These are phyloP conservation scores for Apogon hyalosoma DNA, from an alignment of 2,797 vertebrate species.

Conservation along the genomic window DNA sequence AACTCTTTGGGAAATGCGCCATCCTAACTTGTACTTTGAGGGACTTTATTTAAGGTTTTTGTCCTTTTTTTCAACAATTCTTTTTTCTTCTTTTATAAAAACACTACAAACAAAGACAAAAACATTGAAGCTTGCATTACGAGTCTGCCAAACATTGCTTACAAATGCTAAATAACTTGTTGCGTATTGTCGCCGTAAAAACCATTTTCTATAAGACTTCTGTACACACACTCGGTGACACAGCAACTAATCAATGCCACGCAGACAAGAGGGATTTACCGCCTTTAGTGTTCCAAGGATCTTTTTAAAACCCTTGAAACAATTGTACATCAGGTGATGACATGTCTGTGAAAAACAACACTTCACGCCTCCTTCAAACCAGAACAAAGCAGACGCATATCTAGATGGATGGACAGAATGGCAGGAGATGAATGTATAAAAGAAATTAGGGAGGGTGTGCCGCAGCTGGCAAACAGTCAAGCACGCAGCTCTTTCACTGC, in stretches of 20 bases:
- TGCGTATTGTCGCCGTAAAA: not conserved
- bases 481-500: conserved; percentile 49
- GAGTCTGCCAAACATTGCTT: not conserved
- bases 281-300: conserved; percentile 53
- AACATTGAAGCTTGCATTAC: too few species aligned
- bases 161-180: conserved; percentile 3
- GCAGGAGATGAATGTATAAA: conserved; percentile 56
- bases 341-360: conserved; percentile 35
- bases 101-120: too few species aligned
- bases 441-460: conserved; percentile 49
- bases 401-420: conserved; percentile 43
- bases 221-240: conserved; percentile 15
- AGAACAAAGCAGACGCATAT: conserved; percentile 47
- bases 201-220: not conserved
- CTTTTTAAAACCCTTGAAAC: conserved; percentile 51
- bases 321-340: conserved; percentile 39
- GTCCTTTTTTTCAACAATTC: too few species aligned
- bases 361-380: conserved; percentile 16
- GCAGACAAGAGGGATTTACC: conserved; percentile 45
- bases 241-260: conserved; percentile 35
- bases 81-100: too few species aligned
- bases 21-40: too few species aligned
- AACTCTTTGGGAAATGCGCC: too few species aligned
- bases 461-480: conserved; percentile 70
- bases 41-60: too few species aligned